Base-by-base conservation (phyloP, 2,888 invertebrate species). In the Agonum fuliginosum region DNA sequence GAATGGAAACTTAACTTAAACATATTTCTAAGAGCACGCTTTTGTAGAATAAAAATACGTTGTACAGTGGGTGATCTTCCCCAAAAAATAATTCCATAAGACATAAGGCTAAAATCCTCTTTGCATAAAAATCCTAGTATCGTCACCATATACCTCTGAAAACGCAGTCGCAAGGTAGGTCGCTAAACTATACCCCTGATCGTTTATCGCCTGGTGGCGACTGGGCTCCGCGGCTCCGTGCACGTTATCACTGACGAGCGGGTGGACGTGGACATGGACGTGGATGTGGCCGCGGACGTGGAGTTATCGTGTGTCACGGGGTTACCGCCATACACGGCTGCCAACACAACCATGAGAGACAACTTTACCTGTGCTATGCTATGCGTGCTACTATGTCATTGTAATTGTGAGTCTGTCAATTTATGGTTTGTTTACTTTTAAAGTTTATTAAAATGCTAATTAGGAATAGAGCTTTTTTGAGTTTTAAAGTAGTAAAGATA, bases 261-360 rank as follows among this genome's bases (percentile, higher is more conserved):
- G n/a, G n/a, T n/a, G n/a, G n/a, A n/a, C n/a, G 8, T 30, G 30
- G 30, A 30, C 30, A 30, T 5, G 30, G 30, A 30, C 30, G 30
- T 5, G 8, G 8, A 30, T 8, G 30, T 30, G 30, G 3, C 3
- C 8, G 30, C 27, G 10, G 58, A 62, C 58, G 30, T 14, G 58
- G 14, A 62, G 58, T 62, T 62, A 62, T 62, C 58, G 30, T 54
- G 58, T 14, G 58, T 17, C 58, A 6, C 10, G 24, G 58, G 58
- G 58, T 27, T 5, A n/a, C 54, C 5, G n/a, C 10, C 22, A n/a
- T 20, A 27, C 58, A 17, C 14, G 58, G 12, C 58, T 27, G 30
- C 46, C 46, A 46, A 46, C 46, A 46, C 12, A 12, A 20, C 46
- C 46, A 46, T 12, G 12, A 46, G 58, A 14, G 58, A 62, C 58